Conservation (phyloP, 2,888 invertebrate genomes). For the Gortyna flavago region DNA sequence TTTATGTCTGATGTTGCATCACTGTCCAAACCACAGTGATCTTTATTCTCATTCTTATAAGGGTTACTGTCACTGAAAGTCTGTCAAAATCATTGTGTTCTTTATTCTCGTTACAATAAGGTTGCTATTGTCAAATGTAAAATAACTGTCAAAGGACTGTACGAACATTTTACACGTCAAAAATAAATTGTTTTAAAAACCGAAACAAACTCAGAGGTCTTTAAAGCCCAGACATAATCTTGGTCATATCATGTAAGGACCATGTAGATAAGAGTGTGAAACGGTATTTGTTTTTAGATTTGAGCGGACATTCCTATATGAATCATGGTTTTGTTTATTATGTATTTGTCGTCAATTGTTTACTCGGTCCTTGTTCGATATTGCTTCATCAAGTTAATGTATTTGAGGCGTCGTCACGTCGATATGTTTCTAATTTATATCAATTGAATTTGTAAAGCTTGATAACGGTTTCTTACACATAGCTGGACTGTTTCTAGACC, state of each 20-base stretch:
- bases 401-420: slow-evolving; percentile 21
- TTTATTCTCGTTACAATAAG: too few relatives aligned
- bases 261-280: too few relatives aligned
- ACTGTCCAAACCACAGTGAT: too few relatives aligned
- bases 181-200: too few relatives aligned
- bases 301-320: background rate
- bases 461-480: background rate
- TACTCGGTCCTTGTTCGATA: slow-evolving; percentile 13
- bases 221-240: background rate
- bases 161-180: too few relatives aligned
- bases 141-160: too few relatives aligned
- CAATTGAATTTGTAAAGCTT: slow-evolving; percentile 18
- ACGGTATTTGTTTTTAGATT: background rate
- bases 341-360: slow-evolving; percentile 11
- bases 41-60: too few relatives aligned
- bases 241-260: background rate
- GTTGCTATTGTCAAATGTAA: too few relatives aligned
- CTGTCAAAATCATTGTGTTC: too few relatives aligned
- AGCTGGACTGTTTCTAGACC: background rate
- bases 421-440: slow-evolving; percentile 15
- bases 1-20: too few relatives aligned
- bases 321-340: slow-evolving; percentile 1
- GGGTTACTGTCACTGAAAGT: too few relatives aligned
- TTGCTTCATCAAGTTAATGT: slow-evolving; percentile 43
- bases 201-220: background rate